Evolutionary conservation across 2,113 vertebrate genomes (phyloP).

Genomic region (Dolichotis patagonum): DNA sequence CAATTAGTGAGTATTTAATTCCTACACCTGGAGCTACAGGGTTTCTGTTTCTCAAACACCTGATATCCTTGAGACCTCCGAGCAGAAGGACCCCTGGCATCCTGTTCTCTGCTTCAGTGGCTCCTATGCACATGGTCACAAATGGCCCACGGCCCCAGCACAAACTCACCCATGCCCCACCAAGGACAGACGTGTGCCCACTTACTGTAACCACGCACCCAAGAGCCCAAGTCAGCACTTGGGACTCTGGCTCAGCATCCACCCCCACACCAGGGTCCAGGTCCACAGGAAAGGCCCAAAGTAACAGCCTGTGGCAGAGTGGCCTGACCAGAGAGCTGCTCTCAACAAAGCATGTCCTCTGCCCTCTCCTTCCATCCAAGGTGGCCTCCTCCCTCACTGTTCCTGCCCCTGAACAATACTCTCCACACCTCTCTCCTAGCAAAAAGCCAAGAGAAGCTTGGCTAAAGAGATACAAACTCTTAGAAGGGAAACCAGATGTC

Average conservation of each 20-base stretch:
- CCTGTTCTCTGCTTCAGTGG: neutral
- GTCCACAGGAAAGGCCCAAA: neutral
- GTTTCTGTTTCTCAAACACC: neutral
- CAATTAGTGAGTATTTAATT: too few relatives aligned
- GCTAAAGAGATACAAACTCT: neutral
- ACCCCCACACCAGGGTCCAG: too few relatives aligned
- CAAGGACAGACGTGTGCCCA: fast-evolving
- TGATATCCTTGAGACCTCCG: neutral
- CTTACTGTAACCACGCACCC: neutral
- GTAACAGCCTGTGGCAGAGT: fast-evolving
- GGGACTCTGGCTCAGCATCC: neutral
- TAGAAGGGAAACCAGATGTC: neutral
- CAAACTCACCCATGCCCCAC: fast-evolving
- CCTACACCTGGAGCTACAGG: too few relatives aligned
- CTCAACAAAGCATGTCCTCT: too few relatives aligned
- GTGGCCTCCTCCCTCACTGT: too few relatives aligned
- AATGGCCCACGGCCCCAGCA: fast-evolving
- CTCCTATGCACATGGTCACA: too few relatives aligned
- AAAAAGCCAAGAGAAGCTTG: neutral
- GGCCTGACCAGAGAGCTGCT: too few relatives aligned
- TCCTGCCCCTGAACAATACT: too few relatives aligned
- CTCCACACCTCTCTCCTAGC: neutral
- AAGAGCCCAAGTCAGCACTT: neutral
- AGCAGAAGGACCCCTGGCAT: neutral
- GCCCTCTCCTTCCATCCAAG: neutral